A percentile compares a stretch with the other conserved stretches of the same genome.
These are phyloP conservation scores for Meganola albula DNA, from an alignment of 2,888 invertebrate genomes.

Conservation along the genomic window DNA sequence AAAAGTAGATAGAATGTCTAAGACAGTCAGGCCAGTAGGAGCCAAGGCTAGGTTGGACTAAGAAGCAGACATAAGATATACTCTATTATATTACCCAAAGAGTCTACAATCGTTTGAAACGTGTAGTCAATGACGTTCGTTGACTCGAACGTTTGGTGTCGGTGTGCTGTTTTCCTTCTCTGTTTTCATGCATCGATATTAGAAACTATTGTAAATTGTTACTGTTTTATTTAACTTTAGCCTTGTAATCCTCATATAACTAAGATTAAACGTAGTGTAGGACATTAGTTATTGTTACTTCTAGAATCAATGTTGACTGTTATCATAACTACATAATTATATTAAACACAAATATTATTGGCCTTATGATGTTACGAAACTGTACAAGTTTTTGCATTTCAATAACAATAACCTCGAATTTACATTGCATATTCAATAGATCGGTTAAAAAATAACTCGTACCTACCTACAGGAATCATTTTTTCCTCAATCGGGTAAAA, in stretches of 20 bases:
- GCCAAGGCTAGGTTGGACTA: conserved; percentile 71
- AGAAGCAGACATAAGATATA: conserved; percentile 33
- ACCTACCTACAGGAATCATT: too few species aligned
- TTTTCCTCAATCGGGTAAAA: too few species aligned
- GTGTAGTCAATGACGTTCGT: conserved; percentile 72
- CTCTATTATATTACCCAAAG: conserved; percentile 33
- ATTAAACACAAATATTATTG: conserved; percentile 6
- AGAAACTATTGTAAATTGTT: conserved; percentile 64
- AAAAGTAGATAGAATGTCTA: conserved; percentile 79
- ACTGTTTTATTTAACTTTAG: conserved; percentile 33
- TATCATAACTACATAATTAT: too few species aligned
- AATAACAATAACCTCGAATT: conserved; percentile 27
- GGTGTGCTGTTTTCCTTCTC: conserved; percentile 77
- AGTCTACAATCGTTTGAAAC: conserved; percentile 34
- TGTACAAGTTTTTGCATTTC: conserved; percentile 17
- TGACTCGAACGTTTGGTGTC: conserved; percentile 75
- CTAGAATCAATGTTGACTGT: neutral
- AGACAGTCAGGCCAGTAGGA: conserved; percentile 76
- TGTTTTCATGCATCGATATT: conserved; percentile 75
- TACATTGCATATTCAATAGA: conserved; percentile 20
- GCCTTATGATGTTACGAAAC: conserved; percentile 23
- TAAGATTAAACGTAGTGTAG: neutral
- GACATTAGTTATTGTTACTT: neutral
- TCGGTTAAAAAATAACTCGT: conserved; percentile 10
- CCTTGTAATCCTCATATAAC: conserved; percentile 22